Evolutionary conservation across 2,113 vertebrate species (phyloP), one percentile per base, ranked within the genome.

Genomic region (Garra rufa): DNA sequence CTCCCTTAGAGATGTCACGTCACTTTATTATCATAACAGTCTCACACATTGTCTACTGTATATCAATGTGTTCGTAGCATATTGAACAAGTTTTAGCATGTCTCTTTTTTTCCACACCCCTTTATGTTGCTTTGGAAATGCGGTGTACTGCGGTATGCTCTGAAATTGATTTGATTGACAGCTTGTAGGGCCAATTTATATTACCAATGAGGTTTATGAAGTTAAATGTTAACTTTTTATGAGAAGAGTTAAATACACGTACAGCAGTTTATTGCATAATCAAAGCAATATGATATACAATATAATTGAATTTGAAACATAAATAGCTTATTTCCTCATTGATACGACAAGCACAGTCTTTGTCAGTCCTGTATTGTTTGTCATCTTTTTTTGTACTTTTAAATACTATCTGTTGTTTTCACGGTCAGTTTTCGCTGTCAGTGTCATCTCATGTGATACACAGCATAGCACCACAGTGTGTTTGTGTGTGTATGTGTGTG

Each of bases 61-160:
- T 24, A 67, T 34, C 44, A 52, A 21, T n/a, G 21, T 83, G 79
- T 85, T 74, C 52, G 82, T 73, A 85, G 28, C 83, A 50, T 80
- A 55, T 76, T 70, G 24, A 80, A 82, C 84, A 76, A 76, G 84
- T 80, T 59, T 55, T 74, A 83, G 69, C 83, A 67, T 67, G 69
- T 52, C 86, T 74, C 13, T 8, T 63, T 14, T 59, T 81, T 87
- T 87, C 6, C 86, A 85, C 83, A 61, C 83, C 41, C 41, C 59
- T 44, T 2, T 48, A 9, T 67, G 55, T 63, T 70, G 63, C 61
- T 19, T 46, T 55, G 73, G 30, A 82, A 83, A 67, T 63, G 67
- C 9, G 6, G 30, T 82, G 57, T 21, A 81, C 79, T 41, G 48
- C 6, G 48, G 52, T 77, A 17, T 76, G 55, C 28, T 24, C 21